Evolutionary conservation across 2,888 invertebrate species (phyloP), one percentile per base, ranked within the genome.

Genomic region (Oscheius sp.): DNA sequence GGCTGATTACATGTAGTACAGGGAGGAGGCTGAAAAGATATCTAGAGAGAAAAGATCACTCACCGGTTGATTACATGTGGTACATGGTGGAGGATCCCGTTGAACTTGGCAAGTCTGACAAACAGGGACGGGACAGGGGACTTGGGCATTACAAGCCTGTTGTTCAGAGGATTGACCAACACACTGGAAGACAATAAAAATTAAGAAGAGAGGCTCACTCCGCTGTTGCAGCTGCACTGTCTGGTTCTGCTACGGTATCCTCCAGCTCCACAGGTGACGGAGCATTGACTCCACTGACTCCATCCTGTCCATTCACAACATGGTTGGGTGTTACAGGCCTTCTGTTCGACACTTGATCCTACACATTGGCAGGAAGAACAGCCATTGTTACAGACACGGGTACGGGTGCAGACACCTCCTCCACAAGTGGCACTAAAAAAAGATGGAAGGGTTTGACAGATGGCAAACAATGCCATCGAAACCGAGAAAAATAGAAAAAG

Each of bases 321-420:
- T 2, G 74, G 69, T 38, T 77, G 77, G 38, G 70, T 61, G 38
- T 77, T 77, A 61, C 77, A 77, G n/a, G 61, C 57, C 62, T 74
- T 71, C 30, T 71, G 67, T 67, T 77, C 74, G 22, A 67, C 56
- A 54, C 65, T 66, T 24, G 68, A 59, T 32, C 77, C 77, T 41
- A 72, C 68, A 59, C 77, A 77, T 67, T 70, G 70, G 59, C 77
- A 77, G 41, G 70, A 67, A 8, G 73, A 71, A 63, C 77, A 77
- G 47, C 72, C 71, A 49, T 72, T 73, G 68, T 77, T 77, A 71
- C 77, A 77, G 61, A 73, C 70, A 33, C 77, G 68, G 28, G 69
- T 75, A 33, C 77, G 64, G 24, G 70, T 71, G 66, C 70, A 69
- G 20, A 72, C 68, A 24, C 77, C 77, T 56, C 74, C 77, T 9